phyloP scores from a whole-genome alignment of 2,888 invertebrate genomes.

The Nematopogon swammerdamellus region DNA sequence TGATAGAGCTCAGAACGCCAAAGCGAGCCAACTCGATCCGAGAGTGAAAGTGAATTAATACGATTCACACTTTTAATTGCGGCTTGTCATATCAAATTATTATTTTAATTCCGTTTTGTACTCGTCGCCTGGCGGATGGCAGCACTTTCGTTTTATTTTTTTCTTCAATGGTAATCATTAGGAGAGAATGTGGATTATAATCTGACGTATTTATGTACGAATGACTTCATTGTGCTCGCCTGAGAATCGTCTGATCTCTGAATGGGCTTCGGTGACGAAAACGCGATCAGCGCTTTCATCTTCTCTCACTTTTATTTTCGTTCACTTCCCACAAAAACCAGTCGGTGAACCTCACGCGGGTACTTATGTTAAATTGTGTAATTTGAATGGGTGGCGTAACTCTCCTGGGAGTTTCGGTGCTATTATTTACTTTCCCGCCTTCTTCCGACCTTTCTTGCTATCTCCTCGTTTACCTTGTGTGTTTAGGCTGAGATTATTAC shows the following conservation, averaged over 20 bases:
- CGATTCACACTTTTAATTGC: constrained; percentile 30
- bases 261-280: constrained; percentile 8
- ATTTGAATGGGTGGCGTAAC: too few species aligned
- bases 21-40: too few species aligned
- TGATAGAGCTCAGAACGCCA: too few species aligned
- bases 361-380: too few species aligned
- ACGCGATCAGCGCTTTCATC: constrained; percentile 12
- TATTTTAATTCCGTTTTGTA: constrained; percentile 14
- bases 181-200: constrained; percentile 10
- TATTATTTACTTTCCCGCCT: too few species aligned
- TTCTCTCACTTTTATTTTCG: constrained; percentile 14
- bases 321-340: constrained; percentile 11
- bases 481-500: too few species aligned
- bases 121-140: constrained; percentile 19
- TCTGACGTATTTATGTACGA: constrained; percentile 11
- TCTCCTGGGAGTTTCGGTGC: too few species aligned
- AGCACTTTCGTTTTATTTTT: constrained; percentile 27
- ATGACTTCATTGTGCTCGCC: constrained; percentile 13
- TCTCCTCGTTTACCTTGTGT: too few species aligned
- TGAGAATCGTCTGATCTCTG: constrained; percentile 9
- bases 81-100: constrained; percentile 18
- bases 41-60: constrained; percentile 17
- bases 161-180: background rate
- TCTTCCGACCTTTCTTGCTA: too few species aligned
- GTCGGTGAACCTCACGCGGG: too few species aligned